phyloP scores from a whole-genome alignment of 2,888 invertebrate genomes.

The Lathronympha strigana region DNA sequence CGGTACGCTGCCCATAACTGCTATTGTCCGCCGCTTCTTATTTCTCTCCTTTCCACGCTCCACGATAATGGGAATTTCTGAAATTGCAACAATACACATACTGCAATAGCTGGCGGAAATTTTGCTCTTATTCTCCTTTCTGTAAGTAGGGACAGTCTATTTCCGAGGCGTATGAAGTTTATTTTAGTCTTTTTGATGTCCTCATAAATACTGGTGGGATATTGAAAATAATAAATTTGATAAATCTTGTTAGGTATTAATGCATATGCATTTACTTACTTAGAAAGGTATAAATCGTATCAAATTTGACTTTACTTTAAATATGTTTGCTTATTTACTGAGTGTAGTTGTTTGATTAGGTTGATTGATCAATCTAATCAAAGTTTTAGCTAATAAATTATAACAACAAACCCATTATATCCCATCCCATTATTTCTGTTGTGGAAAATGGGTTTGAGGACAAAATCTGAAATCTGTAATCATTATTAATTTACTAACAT shows the following conservation, averaged over 20 bases:
- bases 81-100: constrained; percentile 82
- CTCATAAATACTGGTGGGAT: constrained; percentile 28
- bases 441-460: too few relatives aligned
- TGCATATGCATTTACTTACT: background rate
- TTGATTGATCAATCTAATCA: background rate
- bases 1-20: constrained; percentile 48
- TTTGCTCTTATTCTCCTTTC: constrained; percentile 62
- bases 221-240: constrained; percentile 38
- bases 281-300: too few relatives aligned
- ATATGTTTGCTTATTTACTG: background rate
- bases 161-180: constrained; percentile 50
- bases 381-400: constrained; percentile 1
- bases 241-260: constrained; percentile 11
- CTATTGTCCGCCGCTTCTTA: constrained; percentile 75
- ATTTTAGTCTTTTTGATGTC: constrained; percentile 42
- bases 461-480: too few relatives aligned
- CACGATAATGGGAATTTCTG: constrained; percentile 80
- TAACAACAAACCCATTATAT: background rate
- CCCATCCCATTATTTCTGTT: too few relatives aligned
- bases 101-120: constrained; percentile 65
- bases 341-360: background rate
- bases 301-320: background rate
- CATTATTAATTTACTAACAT: too few relatives aligned
- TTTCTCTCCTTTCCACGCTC: constrained; percentile 75
- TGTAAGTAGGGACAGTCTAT: constrained; percentile 58